Evolutionary conservation across 2,113 vertebrate species (phyloP), one percentile per base, ranked within the genome.

Genomic region (Anoura caudifer): DNA sequence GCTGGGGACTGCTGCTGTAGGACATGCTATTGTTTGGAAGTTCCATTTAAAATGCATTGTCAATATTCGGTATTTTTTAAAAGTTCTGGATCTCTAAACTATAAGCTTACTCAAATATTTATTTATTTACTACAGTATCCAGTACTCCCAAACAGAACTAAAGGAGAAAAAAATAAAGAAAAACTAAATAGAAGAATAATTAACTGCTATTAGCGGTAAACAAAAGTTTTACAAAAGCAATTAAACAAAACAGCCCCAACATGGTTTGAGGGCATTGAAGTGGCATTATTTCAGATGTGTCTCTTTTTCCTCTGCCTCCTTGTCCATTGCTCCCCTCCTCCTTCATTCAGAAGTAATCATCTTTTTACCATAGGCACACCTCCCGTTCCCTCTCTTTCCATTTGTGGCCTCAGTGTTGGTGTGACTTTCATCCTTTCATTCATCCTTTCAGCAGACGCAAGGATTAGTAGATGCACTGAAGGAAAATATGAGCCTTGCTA

Each of bases 401-500:
- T 96, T 97, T 69, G 47, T 63, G 95, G 82, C 54, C 20, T 96
- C 54, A 73, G 94, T 82, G 94, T 91, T 95, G 83, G 95, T 94
- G 56, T 52, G 94, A 73, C 31, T 97, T 88, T 95, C 70, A 89
- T 91, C 85, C 65, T 89, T 41, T 96, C 97, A 56, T 88, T 95
- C 70, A 89, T 91, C 85, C 65, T 89, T 41, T 96, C 97, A 56
- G 88, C 22, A 92, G 85, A 75, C 82, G 72, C 50, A 61, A 6
- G 2, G 20, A 95, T 87, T 95, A 95, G 50, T 95, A 80, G 85
- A 67, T 95, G 38, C 54, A 56, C n/a, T 61, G 22, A 97, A 69
- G 87, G 95, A 95, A 94, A 97, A 94, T 33, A 65, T 19, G 67
- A 97, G 84, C 63, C 96, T 95, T 96, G 97, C 8, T 76, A 1